Percentiles rank a stretch among this genome's conserved stretches.
phyloP scores from a whole-genome alignment of 2,797 vertebrate genomes.

The Chiropotes sagulatus region DNA sequence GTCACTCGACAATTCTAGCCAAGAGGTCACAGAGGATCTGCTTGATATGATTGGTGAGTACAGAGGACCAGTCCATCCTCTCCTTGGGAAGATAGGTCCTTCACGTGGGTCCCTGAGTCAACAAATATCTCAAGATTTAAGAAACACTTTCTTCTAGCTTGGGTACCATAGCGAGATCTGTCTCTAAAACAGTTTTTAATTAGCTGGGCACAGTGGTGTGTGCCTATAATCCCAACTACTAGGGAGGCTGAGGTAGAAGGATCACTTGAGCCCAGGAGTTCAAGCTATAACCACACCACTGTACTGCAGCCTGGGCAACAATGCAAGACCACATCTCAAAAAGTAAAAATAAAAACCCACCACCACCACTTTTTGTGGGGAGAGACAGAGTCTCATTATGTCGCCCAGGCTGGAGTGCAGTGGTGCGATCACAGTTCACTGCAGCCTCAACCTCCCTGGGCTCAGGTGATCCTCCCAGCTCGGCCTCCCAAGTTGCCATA shows the following conservation, averaged over 20 bases:
- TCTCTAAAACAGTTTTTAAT: not conserved
- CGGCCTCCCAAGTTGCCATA: not conserved
- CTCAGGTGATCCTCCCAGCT: not conserved
- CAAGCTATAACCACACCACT: too few relatives aligned
- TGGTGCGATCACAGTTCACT: not conserved
- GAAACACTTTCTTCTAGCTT: not conserved
- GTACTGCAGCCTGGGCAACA: not conserved
- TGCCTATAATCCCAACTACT: not conserved
- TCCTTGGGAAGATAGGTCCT: not conserved
- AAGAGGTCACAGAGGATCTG: constrained; percentile 77
- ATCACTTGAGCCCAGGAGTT: too few relatives aligned
- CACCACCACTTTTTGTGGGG: not conserved
- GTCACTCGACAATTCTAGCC: constrained; percentile 61
- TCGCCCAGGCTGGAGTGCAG: not conserved
- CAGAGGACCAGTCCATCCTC: not conserved
- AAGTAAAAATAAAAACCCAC: not conserved
- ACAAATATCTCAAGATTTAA: not conserved
- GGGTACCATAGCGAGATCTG: not conserved
- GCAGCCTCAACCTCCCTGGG: not conserved
- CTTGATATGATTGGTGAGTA: constrained; percentile 79
- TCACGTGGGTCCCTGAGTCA: not conserved
- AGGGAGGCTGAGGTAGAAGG: too few relatives aligned
- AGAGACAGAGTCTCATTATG: not conserved
- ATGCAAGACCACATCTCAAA: not conserved
- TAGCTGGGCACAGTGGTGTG: not conserved